These are phyloP conservation scores for Sebastes fasciatus DNA, from an alignment of 2,113 vertebrate genomes.

Conservation along the genomic window DNA sequence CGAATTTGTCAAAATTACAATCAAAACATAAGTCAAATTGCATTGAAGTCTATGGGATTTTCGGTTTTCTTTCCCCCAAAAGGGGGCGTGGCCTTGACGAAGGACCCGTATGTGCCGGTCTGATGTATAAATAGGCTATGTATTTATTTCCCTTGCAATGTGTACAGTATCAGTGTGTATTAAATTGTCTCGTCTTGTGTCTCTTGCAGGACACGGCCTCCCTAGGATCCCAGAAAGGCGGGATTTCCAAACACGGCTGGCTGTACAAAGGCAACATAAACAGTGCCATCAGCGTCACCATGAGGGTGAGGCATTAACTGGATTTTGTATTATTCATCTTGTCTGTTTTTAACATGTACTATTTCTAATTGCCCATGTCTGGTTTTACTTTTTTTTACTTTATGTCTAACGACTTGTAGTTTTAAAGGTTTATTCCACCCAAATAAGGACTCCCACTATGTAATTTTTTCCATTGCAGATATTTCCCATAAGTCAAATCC, in stretches of 20 bases:
- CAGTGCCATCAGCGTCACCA: slow-evolving; percentile 98
- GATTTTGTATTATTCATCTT: too few species aligned
- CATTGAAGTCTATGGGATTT: too few species aligned
- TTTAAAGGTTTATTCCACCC: too few species aligned
- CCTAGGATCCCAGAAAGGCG: slow-evolving; percentile 97
- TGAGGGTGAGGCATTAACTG: slow-evolving; percentile 87
- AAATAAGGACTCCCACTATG: neutral
- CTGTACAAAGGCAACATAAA: slow-evolving; percentile 99
- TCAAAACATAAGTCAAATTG: too few species aligned
- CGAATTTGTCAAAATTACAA: too few species aligned
- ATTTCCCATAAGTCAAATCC: neutral
- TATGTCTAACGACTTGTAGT: too few species aligned
- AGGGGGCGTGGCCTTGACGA: too few species aligned
- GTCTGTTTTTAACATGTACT: too few species aligned
- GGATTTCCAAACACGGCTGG: slow-evolving; percentile 97
- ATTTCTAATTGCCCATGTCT: too few species aligned
- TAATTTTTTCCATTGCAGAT: neutral
- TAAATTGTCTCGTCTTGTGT: slow-evolving; percentile 28
- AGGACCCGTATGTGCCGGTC: too few species aligned
- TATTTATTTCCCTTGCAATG: neutral
- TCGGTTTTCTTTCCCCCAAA: too few species aligned
- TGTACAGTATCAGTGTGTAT: slow-evolving; percentile 5
- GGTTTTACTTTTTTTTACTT: too few species aligned
- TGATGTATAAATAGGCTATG: neutral
- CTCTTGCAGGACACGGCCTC: slow-evolving; percentile 92